Evolutionary conservation across 2,888 invertebrate species (phyloP).

Genomic region (Ceriagrion tenellum): DNA sequence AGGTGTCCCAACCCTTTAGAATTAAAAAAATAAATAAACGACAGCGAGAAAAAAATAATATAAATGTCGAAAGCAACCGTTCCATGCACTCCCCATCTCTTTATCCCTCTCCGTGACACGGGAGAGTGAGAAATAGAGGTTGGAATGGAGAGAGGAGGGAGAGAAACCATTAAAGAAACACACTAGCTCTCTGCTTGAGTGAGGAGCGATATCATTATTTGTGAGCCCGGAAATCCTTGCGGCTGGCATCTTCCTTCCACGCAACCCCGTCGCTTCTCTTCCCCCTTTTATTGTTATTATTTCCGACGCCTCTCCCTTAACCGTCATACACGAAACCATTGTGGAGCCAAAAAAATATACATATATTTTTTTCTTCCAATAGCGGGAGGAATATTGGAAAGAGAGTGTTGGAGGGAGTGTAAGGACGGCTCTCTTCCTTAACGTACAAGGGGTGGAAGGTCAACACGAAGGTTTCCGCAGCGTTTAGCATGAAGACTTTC

Average conservation of each 20-base stretch:
- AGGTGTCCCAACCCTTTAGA: background rate
- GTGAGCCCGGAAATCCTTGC: conserved; percentile 48
- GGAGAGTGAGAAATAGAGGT: conserved; percentile 12
- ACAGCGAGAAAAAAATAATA: background rate
- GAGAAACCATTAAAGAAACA: conserved; percentile 41
- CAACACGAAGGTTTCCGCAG: too few species aligned
- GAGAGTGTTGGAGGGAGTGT: background rate
- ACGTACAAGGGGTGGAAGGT: background rate
- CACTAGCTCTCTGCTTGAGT: conserved; percentile 63
- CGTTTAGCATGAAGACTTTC: too few species aligned
- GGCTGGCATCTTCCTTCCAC: background rate
- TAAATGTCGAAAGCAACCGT: conserved; percentile 7
- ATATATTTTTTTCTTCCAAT: background rate
- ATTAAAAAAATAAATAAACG: background rate
- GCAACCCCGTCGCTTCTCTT: background rate
- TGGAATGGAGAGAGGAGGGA: background rate
- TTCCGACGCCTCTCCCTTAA: background rate
- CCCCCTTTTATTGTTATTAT: background rate
- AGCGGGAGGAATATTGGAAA: background rate
- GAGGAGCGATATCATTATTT: conserved; percentile 61
- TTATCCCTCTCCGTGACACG: conserved; percentile 11
- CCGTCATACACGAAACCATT: background rate
- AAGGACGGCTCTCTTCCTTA: background rate
- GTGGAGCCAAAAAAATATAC: background rate
- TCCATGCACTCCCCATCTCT: background rate